Evolutionary conservation across 2,113 vertebrate species (phyloP).

Genomic region (Barnardius zonarius): DNA sequence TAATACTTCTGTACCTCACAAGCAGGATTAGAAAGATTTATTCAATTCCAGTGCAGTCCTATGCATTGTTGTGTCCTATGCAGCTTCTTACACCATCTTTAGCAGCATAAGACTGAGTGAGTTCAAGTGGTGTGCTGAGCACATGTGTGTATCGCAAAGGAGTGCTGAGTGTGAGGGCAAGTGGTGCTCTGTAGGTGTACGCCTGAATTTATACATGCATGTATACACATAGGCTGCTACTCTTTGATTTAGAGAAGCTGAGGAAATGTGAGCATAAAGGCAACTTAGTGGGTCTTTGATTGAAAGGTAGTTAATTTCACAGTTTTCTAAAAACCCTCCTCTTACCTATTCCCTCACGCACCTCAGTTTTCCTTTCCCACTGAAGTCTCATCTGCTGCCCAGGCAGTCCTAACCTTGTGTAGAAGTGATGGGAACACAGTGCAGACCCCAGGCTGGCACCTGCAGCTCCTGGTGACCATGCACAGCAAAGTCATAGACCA

Average conservation of each 20-base stretch:
- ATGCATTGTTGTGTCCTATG: neutral
- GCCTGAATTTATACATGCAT: neutral
- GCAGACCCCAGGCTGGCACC: neutral
- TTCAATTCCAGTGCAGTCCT: neutral
- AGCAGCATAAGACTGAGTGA: neutral
- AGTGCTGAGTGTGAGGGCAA: neutral
- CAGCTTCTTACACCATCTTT: neutral
- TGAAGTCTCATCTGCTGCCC: neutral
- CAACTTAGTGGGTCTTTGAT: neutral
- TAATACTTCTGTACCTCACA: neutral
- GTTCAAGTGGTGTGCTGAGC: neutral
- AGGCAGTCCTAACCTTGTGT: neutral
- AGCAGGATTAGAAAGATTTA: neutral
- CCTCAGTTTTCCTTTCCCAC: neutral
- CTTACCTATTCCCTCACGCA: neutral
- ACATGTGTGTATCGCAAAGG: neutral
- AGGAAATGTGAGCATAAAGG: neutral
- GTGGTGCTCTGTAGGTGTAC: neutral
- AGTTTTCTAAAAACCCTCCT: neutral
- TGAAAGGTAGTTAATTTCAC: neutral
- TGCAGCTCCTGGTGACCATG: rapidly evolving
- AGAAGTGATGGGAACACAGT: neutral
- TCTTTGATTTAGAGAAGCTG: neutral
- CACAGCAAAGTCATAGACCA: neutral
- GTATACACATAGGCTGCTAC: neutral